Conservation (phyloP, 1,140 invertebrate genomes). For the Tachypleus tridentatus region DNA sequence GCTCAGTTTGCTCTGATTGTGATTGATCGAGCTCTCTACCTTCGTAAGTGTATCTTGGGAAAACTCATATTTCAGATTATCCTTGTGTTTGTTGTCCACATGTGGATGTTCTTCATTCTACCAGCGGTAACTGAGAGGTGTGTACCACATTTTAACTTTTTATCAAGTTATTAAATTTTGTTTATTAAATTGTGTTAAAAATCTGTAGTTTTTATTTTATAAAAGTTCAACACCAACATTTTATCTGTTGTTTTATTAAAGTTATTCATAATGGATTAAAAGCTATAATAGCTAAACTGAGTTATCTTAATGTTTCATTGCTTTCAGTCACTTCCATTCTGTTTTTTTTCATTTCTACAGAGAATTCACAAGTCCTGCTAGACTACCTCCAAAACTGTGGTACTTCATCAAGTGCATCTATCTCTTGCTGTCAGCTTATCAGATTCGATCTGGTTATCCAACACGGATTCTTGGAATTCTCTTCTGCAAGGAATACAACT, state of each 20-base stretch:
- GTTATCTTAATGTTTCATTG: too few species aligned
- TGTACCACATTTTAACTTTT: slow-evolving; percentile 10
- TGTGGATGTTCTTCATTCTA: slow-evolving; percentile 95
- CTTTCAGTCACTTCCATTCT: too few species aligned
- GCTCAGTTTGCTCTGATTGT: slow-evolving; percentile 84
- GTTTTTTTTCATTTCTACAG: slow-evolving; percentile 35
- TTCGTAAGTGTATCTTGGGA: slow-evolving; percentile 82
- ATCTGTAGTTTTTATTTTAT: too few species aligned
- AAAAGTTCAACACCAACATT: too few species aligned
- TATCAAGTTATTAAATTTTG: too few species aligned
- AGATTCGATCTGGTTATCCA: slow-evolving; percentile 91
- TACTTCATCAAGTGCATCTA: slow-evolving; percentile 96
- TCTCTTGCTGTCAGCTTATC: slow-evolving; percentile 83
- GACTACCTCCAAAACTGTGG: slow-evolving; percentile 81
- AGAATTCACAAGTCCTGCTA: slow-evolving; percentile 54
- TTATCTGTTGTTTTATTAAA: too few species aligned
- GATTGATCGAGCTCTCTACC: slow-evolving; percentile 88
- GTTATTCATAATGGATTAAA: too few species aligned
- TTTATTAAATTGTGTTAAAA: too few species aligned
- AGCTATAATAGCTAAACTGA: too few species aligned
- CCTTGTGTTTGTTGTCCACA: slow-evolving; percentile 83
- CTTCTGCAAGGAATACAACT: slow-evolving; percentile 86
- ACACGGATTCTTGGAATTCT: slow-evolving; percentile 91
- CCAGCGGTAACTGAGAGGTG: slow-evolving; percentile 85
- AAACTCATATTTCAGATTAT: slow-evolving; percentile 90